Conservation (phyloP, 2,113 vertebrate genomes). For the Dolichallabes microphthalmus region DNA sequence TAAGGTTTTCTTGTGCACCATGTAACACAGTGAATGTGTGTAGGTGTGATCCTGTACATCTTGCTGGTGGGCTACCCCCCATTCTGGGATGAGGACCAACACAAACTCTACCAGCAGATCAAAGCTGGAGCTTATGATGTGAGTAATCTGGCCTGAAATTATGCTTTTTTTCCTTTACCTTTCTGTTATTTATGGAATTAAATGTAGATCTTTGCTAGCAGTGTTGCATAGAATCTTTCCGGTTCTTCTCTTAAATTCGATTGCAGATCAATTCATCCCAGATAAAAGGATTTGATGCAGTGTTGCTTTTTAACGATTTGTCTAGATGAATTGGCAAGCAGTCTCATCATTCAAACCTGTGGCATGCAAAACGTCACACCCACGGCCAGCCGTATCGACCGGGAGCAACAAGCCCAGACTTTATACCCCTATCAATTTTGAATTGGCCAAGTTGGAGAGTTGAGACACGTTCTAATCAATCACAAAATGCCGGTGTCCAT, state of each 20-base stretch:
- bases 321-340: conserved; percentile 12
- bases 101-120: conserved; percentile 99
- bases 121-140: conserved; percentile 98
- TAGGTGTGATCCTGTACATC: conserved; percentile 98
- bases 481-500: conserved; percentile 10
- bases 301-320: neutral
- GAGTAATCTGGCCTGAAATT: conserved; percentile 61
- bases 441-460: conserved; percentile 48
- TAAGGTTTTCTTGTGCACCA: neutral
- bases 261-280: neutral
- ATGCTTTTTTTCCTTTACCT: neutral
- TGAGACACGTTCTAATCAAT: conserved; percentile 41
- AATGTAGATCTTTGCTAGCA: neutral
- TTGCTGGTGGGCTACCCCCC: conserved; percentile 97
- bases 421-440: conserved; percentile 46
- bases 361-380: neutral
- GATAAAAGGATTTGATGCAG: neutral
- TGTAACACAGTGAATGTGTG: neutral
- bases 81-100: conserved; percentile 99
- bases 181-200: neutral
- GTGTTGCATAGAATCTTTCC: neutral
- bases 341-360: conserved; percentile 12
- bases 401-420: conserved; percentile 24
- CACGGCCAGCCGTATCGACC: conserved; percentile 27
- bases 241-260: neutral